Conservation (phyloP, 2,888 invertebrate species). For the Campoplex nolae region DNA sequence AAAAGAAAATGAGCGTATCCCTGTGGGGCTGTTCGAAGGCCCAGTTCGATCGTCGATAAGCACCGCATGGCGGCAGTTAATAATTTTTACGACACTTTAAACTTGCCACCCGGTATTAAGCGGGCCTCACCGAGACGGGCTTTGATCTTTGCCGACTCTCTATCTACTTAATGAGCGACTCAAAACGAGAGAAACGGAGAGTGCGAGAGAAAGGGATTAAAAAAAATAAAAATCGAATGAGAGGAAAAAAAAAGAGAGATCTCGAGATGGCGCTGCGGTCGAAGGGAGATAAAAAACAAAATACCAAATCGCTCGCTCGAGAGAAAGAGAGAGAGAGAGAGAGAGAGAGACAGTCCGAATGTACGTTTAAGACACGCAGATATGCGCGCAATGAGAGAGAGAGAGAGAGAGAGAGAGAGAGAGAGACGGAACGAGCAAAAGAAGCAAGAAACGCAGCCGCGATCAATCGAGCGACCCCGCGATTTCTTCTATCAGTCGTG, state of each 20-base stretch:
- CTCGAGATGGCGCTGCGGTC: constrained; percentile 40
- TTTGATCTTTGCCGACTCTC: constrained; percentile 82
- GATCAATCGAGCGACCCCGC: constrained; percentile 47
- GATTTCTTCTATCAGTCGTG: constrained; percentile 55
- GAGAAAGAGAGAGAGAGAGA: constrained; percentile 60
- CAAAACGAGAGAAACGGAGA: constrained; percentile 54
- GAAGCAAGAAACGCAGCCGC: constrained; percentile 42
- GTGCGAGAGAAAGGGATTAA: constrained; percentile 13
- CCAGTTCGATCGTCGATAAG: constrained; percentile 79
- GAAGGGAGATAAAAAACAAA: constrained; percentile 26
- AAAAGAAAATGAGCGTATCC: constrained; percentile 13
- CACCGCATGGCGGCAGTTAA: constrained; percentile 79
- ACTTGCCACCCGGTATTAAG: constrained; percentile 83
- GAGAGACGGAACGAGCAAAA: not conserved
- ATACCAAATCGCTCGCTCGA: not conserved
- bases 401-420: not conserved
- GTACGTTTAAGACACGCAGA: constrained; percentile 29
- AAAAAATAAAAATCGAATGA: not conserved
- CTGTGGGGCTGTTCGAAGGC: constrained; percentile 39
- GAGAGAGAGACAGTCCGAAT: constrained; percentile 58
- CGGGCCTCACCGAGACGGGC: constrained; percentile 79
- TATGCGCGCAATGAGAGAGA: constrained; percentile 52
- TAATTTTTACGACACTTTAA: constrained; percentile 83
- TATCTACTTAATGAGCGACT: constrained; percentile 80
- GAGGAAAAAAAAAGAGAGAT: constrained; percentile 42